phyloP scores from a whole-genome alignment of 2,888 invertebrate genomes.

The Erebia aethiops region DNA sequence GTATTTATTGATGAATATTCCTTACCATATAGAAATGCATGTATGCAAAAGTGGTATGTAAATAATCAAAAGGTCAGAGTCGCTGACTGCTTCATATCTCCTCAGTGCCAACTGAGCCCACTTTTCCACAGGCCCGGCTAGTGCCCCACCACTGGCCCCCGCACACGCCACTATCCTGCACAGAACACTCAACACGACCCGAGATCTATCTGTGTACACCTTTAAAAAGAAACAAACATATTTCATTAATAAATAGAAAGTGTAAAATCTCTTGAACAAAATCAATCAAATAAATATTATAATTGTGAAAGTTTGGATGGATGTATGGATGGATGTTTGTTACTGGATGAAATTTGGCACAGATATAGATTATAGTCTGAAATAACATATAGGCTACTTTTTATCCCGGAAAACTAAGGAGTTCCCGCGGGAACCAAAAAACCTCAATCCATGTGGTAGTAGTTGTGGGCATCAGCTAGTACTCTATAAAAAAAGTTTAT shows the following conservation, averaged over 20 bases:
- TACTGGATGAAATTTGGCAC: no score
- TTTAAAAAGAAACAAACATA: constrained; percentile 47
- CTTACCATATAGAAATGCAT: constrained; percentile 86
- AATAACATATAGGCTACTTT: no score
- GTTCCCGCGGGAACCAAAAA: no score
- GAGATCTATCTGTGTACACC: constrained; percentile 87
- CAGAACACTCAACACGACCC: constrained; percentile 85
- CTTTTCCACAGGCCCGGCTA: constrained; percentile 84
- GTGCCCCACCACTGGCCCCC: constrained; percentile 71
- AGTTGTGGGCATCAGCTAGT: no score
- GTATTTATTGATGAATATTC: background rate
- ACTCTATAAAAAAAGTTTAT: no score
- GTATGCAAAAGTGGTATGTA: constrained; percentile 87
- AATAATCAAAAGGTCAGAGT: constrained; percentile 86
- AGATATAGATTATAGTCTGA: no score
- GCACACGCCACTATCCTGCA: constrained; percentile 87
- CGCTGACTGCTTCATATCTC: constrained; percentile 88
- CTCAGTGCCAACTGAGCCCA: constrained; percentile 88
- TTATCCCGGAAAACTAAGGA: no score
- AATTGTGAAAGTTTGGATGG: no score
- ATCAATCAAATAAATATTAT: no score
- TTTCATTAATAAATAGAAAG: background rate
- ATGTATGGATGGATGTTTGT: no score
- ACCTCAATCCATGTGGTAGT: no score
- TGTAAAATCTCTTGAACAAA: background rate